Evolutionary conservation across 2,113 vertebrate genomes (phyloP).

Genomic region (Cichladusa arquata): DNA sequence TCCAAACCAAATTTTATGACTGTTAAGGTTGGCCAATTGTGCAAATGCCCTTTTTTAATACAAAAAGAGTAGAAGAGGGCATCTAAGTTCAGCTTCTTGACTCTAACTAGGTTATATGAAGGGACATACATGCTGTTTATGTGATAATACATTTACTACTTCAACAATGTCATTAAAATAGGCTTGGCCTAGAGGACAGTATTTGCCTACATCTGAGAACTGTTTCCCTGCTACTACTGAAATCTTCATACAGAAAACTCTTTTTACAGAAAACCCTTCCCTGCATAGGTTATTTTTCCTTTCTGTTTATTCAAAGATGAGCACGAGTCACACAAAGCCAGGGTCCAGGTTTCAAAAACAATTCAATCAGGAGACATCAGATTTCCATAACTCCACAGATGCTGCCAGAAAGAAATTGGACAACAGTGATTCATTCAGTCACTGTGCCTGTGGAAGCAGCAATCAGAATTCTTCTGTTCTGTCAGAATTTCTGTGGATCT

Average conservation of each 20-base stretch:
- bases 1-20: neutral
- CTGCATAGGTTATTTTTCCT: conserved; percentile 10
- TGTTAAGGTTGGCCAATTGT: neutral
- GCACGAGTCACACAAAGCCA: neutral
- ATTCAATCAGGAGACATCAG: conserved; percentile 25
- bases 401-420: neutral
- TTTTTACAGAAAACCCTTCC: neutral
- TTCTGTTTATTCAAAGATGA: conserved; percentile 46
- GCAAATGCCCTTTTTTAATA: neutral
- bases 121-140: neutral
- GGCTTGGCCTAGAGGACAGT: neutral
- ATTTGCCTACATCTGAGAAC: neutral
- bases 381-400: neutral
- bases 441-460: neutral
- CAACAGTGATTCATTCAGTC: neutral
- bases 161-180: neutral
- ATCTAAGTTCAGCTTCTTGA: neutral
- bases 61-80: neutral
- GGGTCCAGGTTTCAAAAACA: conserved; percentile 37
- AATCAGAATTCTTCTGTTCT: neutral
- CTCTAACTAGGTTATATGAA: neutral
- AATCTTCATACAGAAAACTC: conserved; percentile 40
- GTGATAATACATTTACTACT: neutral
- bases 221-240: conserved; percentile 8
- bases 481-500: neutral